Percentiles rank a stretch among this genome's conserved stretches.
Conservation (phyloP, 2,888 invertebrate genomes). For the Aphodius sticticus region DNA sequence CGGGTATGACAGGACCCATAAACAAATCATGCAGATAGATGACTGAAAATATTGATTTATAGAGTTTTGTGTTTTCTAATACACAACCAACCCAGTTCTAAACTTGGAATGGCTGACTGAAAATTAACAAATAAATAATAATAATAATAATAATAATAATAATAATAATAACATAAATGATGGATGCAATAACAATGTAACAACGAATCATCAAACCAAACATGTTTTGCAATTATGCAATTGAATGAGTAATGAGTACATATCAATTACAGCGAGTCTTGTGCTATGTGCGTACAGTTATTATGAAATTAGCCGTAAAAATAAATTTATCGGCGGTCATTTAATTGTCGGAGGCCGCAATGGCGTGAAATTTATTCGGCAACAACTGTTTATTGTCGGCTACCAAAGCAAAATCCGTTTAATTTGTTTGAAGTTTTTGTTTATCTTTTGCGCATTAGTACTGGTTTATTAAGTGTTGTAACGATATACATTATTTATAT, state of each 20-base stretch:
- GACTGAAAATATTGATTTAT: not conserved
- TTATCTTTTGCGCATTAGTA: not conserved
- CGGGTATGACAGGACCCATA: not conserved
- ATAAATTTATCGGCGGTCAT: not conserved
- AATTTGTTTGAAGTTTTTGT: not conserved
- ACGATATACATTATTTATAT: too few species aligned
- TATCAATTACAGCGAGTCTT: not conserved
- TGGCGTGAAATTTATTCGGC: not conserved
- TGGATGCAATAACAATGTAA: not conserved
- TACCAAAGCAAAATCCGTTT: not conserved
- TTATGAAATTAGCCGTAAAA: not conserved
- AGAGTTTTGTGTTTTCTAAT: not conserved
- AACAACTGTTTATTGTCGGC: not conserved
- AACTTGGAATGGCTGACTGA: not conserved
- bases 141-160: not conserved
- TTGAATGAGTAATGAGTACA: not conserved
- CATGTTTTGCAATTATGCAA: not conserved
- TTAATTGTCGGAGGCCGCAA: not conserved
- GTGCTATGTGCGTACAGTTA: not conserved
- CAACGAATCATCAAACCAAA: not conserved
- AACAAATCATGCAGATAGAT: not conserved
- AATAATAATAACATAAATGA: not conserved
- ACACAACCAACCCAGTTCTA: too few species aligned
- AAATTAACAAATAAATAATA: not conserved
- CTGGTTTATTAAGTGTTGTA: too few species aligned